These are phyloP conservation scores for Pantherophis alleghaniensis DNA, from an alignment of 2,797 vertebrate species.

Conservation along the genomic window DNA sequence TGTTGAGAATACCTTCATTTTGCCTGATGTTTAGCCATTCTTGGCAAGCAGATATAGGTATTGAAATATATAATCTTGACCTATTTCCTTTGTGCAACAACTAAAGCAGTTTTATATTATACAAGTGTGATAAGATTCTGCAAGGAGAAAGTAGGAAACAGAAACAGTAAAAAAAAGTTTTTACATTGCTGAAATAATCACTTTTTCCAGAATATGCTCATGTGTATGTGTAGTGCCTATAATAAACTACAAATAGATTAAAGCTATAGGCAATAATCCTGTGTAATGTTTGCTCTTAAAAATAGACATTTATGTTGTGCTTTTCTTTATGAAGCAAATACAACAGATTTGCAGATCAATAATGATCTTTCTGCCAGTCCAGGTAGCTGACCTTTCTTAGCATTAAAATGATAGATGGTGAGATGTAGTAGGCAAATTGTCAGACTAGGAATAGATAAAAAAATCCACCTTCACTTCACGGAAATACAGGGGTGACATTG, in stretches of 20 bases:
- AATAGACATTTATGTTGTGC: not conserved
- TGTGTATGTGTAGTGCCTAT: not conserved
- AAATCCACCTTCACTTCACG: not conserved
- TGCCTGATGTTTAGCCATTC: not conserved
- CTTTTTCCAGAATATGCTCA: not conserved
- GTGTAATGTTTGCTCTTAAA: not conserved
- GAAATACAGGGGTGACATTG: not conserved
- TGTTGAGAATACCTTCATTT: not conserved
- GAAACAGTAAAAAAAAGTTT: not conserved
- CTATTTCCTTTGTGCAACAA: not conserved
- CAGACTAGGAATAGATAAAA: not conserved
- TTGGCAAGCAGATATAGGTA: not conserved
- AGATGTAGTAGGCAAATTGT: not conserved
- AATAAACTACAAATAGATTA: not conserved
- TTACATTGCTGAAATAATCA: not conserved
- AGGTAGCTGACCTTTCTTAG: not conserved
- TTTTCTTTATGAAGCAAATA: not conserved
- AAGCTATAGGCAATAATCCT: not conserved
- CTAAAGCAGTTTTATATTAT: not conserved
- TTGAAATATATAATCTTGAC: not conserved
- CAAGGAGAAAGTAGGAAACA: not conserved
- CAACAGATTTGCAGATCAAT: not conserved
- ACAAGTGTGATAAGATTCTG: not conserved
- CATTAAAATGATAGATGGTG: not conserved
- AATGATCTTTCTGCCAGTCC: not conserved